Conservation (phyloP, 2,797 vertebrate species). For the Bothrops alternatus region DNA sequence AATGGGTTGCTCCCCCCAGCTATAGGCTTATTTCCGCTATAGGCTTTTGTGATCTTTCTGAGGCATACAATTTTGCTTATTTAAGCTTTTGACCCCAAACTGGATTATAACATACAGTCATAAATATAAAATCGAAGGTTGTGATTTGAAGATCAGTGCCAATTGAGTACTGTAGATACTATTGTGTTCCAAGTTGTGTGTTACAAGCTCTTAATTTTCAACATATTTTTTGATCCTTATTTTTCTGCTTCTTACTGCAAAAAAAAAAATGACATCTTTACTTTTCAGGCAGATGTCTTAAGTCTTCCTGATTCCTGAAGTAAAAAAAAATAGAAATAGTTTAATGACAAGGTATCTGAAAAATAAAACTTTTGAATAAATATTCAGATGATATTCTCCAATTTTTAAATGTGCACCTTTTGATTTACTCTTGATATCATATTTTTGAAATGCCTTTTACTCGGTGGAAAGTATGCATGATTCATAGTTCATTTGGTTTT, state of each 20-base stretch:
- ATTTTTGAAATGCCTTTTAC: conserved; percentile 26
- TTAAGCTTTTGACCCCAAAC: not conserved
- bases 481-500: conserved; percentile 39
- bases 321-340: not conserved
- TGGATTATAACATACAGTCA: not conserved
- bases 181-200: not conserved
- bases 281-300: not conserved
- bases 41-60: not conserved
- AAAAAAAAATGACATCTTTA: not conserved
- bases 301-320: not conserved
- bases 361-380: not conserved
- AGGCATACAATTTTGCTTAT: not conserved
- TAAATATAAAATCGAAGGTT: not conserved
- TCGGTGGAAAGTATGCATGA: conserved; percentile 34
- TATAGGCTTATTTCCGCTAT: not conserved
- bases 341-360: not conserved
- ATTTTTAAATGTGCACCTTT: not conserved
- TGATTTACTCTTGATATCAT: conserved; percentile 9
- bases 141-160: not conserved
- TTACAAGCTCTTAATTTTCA: not conserved
- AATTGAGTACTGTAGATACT: not conserved
- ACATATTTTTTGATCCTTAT: not conserved
- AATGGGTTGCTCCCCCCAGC: not conserved
- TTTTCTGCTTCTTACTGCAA: not conserved
- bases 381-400: conserved; percentile 1